Conservation (phyloP, 2,113 vertebrate genomes). For the Gopherus flavomarginatus region DNA sequence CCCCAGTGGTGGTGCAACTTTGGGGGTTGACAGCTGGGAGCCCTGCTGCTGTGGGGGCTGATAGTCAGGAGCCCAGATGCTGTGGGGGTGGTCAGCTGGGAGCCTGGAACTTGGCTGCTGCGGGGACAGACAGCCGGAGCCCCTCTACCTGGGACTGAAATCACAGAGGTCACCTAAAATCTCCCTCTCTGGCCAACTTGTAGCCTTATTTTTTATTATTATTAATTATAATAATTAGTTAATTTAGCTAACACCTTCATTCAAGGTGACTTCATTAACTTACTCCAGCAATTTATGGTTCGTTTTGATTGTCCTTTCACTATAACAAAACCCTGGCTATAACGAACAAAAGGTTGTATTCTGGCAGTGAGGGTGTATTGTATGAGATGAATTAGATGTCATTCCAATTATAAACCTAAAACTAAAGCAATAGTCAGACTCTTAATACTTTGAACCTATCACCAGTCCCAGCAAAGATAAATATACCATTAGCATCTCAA, state of each 20-base stretch:
- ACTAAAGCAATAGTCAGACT: rapidly evolving
- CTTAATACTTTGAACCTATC: background rate
- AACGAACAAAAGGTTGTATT: background rate
- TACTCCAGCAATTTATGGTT: background rate
- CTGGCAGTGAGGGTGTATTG: too few relatives aligned
- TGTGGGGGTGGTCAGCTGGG: background rate
- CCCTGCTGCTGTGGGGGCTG: background rate
- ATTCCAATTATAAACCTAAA: background rate
- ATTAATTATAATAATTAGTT: background rate
- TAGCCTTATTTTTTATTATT: background rate
- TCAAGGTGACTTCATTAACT: background rate
- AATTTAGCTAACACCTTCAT: background rate
- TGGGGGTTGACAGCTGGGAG: background rate
- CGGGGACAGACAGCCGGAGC: background rate
- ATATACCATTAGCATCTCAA: background rate
- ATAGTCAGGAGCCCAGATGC: background rate
- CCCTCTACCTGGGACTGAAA: background rate
- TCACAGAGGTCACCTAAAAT: background rate
- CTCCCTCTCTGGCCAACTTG: background rate
- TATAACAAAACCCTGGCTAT: background rate
- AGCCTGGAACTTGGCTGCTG: too few relatives aligned
- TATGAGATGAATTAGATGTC: background rate
- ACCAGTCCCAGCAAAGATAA: background rate
- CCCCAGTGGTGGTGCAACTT: too few relatives aligned
- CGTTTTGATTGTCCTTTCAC: background rate